Evolutionary conservation across 2,113 vertebrate genomes (phyloP), one percentile per base, ranked within the genome.

Genomic region (Rafetus swinhoei): DNA sequence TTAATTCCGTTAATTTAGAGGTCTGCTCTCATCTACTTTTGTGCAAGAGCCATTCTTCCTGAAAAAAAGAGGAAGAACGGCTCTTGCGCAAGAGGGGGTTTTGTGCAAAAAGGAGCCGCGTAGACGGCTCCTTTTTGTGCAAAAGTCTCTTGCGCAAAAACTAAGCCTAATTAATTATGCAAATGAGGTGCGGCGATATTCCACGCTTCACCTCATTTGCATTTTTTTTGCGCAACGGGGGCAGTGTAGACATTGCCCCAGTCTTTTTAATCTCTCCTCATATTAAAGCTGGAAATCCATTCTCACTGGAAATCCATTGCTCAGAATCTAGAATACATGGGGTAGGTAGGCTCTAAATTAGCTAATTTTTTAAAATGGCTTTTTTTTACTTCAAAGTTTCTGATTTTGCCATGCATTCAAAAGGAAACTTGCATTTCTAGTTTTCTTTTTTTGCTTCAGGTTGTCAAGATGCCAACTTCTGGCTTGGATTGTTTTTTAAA

Each of bases 381-480:
- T n/a, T 25, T 74, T 45, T 45, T 45, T 45, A 59, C 0, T 2
- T 22, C 15, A 92, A 74, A 21, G 2, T 13, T 81, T 52, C 65
- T 1, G 2, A 16, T 52, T 89, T 72, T 82, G 60, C 13, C 87
- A 79, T 0, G 3, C 1, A 16, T 29, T 83, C 54, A 39, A 80
- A 80, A 69, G 10, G 12, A 91, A 93, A 87, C 50, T 55, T 86
- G 56, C 79, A 2, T 14, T 32, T 69, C 29, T 27, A 88, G 53
- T 62, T 29, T 60, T 83, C 79, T 60, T n/a, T 87, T 95, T 89
- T 25, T 45, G 15, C 76, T 89, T 5, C 53, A 60, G 87, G 62
- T 25, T 77, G 83, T 0, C 0, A 79, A 84, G 62, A 15, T 0
- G 2, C 0, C 1, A 85, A 74, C 5, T 90, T 83, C 82, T 69